Percentiles rank a stretch among this genome's conserved stretches.
phyloP scores from a whole-genome alignment of 2,113 vertebrate genomes.

The Chelonoidis abingdonii region DNA sequence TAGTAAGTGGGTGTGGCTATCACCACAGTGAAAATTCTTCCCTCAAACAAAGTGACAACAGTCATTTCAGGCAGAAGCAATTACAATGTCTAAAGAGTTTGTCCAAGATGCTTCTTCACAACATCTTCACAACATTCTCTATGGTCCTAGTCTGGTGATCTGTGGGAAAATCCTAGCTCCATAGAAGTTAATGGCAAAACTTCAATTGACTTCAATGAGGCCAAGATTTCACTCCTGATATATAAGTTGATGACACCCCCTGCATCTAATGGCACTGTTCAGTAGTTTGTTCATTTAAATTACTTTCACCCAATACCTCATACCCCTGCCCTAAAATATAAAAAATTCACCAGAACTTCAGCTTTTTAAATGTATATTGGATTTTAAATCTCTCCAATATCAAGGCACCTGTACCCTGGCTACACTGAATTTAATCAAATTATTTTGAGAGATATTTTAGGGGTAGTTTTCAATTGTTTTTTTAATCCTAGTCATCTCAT shows the following conservation, averaged over 20 bases:
- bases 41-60: background rate
- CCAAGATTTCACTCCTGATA: background rate
- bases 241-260: background rate
- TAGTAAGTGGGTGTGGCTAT: background rate
- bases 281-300: background rate
- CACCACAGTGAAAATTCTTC: background rate
- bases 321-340: background rate
- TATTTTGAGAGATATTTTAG: background rate
- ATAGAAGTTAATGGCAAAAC: rapidly evolving
- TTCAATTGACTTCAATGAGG: background rate
- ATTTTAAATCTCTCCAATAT: background rate
- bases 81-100: background rate
- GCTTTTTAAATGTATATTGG: background rate
- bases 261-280: background rate
- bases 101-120: background rate
- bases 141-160: background rate
- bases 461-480: background rate
- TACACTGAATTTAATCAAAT: background rate
- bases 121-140: background rate
- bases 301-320: background rate
- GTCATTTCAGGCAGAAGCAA: background rate
- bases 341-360: background rate
- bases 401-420: background rate
- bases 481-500: background rate
- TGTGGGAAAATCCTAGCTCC: background rate